A percentile compares a stretch with the other conserved stretches of the same genome.
phyloP scores from a whole-genome alignment of 2,113 vertebrate species.

The Struthidea cinerea region DNA sequence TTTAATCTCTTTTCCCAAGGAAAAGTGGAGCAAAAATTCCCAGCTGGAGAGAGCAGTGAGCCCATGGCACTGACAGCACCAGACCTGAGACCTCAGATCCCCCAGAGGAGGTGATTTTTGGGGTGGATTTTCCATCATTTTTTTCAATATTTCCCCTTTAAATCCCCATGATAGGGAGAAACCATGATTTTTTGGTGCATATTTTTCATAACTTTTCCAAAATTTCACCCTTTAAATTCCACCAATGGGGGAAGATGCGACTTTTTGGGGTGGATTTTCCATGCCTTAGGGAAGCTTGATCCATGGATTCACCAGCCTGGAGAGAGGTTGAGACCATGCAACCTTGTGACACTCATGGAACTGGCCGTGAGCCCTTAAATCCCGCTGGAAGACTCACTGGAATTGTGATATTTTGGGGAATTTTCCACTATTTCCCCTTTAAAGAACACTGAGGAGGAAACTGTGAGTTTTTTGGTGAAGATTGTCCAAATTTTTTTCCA shows the following conservation, averaged over 20 bases:
- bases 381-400: accelerated
- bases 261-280: background rate
- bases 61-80: accelerated
- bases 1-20: background rate
- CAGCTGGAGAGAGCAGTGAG: background rate
- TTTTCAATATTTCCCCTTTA: background rate
- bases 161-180: background rate
- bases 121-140: background rate
- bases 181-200: accelerated
- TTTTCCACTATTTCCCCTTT: background rate
- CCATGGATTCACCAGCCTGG: background rate
- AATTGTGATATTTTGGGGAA: accelerated
- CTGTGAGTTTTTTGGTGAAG: background rate
- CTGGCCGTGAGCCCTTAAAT: accelerated
- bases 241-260: accelerated
- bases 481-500: background rate
- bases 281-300: accelerated
- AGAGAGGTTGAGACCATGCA: accelerated
- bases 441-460: no score
- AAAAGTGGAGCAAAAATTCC: background rate
- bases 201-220: background rate
- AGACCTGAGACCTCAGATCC: no score
- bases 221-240: background rate
- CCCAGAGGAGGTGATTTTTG: background rate
- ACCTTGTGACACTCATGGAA: accelerated